phyloP scores from a whole-genome alignment of 2,888 invertebrate genomes.

The Apoderus coryli region DNA sequence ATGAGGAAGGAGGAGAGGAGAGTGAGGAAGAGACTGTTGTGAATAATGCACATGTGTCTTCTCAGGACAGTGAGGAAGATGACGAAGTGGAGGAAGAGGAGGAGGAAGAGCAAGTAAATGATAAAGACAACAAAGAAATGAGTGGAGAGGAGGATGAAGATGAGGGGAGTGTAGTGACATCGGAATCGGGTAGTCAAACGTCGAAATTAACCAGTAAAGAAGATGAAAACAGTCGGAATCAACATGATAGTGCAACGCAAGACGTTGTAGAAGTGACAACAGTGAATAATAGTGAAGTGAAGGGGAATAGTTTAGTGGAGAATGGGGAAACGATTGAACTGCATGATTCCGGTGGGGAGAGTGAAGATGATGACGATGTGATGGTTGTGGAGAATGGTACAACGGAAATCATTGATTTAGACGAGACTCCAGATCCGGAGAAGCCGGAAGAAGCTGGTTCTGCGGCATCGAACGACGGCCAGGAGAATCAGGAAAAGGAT shows the following conservation, averaged over 20 bases:
- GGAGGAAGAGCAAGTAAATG: slow-evolving; percentile 3
- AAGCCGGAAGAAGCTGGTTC: slow-evolving; percentile 21
- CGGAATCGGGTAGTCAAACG: slow-evolving; percentile 17
- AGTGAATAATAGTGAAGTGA: slow-evolving; percentile 15
- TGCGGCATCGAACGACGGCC: too few species aligned
- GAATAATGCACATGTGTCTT: slow-evolving; percentile 7
- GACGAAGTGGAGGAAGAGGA: slow-evolving; percentile 13
- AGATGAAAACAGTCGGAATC: slow-evolving; percentile 10
- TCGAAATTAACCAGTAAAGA: too few species aligned
- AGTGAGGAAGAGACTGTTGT: slow-evolving; percentile 17
- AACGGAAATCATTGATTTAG: slow-evolving; percentile 24
- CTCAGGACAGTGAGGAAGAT: slow-evolving; percentile 12
- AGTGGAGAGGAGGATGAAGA: slow-evolving; percentile 14
- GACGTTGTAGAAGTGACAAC: too few species aligned
- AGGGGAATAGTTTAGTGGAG: too few species aligned
- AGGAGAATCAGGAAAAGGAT: too few species aligned
- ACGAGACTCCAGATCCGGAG: slow-evolving; percentile 33
- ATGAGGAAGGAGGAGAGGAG: slow-evolving; percentile 15
- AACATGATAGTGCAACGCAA: slow-evolving; percentile 5
- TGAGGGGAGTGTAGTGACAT: slow-evolving; percentile 9
- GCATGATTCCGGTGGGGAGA: slow-evolving; percentile 28
- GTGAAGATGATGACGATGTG: slow-evolving; percentile 26
- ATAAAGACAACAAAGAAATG: slow-evolving; percentile 10
- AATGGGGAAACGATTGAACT: slow-evolving; percentile 24
- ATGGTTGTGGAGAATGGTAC: slow-evolving; percentile 27